Evolutionary conservation across 1,140 invertebrate genomes (phyloP).

Genomic region (Zaprionus taronus): DNA sequence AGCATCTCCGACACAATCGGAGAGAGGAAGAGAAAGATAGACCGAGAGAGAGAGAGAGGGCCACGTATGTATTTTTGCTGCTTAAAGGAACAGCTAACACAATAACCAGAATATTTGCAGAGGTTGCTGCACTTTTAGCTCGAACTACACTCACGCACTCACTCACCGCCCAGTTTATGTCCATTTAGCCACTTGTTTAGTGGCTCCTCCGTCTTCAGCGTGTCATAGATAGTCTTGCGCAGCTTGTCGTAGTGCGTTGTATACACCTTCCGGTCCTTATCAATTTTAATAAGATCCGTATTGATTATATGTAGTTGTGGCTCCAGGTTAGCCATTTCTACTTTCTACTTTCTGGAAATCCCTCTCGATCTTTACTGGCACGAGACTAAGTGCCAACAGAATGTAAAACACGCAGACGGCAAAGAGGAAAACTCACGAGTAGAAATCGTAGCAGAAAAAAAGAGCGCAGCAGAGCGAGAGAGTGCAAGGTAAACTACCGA

Average conservation of each 20-base stretch:
- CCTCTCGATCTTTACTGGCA: not conserved
- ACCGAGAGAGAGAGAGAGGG: not conserved
- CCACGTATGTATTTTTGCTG: constrained; percentile 6
- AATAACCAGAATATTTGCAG: not conserved
- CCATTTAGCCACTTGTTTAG: constrained; percentile 47
- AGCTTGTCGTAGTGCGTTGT: constrained; percentile 46
- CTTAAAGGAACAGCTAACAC: not conserved
- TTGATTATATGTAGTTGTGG: constrained; percentile 5
- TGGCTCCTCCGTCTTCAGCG: constrained; percentile 4
- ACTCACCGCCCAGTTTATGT: constrained; percentile 51
- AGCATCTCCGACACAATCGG: not conserved
- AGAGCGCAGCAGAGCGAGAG: not conserved
- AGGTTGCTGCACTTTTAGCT: not conserved
- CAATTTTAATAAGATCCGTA: constrained; percentile 39
- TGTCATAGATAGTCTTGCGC: constrained; percentile 39
- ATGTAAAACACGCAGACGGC: not conserved
- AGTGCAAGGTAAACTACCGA: not conserved
- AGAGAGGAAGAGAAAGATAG: not conserved
- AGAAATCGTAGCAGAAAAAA: not conserved
- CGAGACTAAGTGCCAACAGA: not conserved
- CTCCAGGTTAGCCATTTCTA: constrained; percentile 15
- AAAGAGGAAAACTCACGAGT: not conserved
- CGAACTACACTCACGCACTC: not conserved
- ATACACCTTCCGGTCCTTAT: constrained; percentile 27
- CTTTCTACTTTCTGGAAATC: not conserved